Percentiles rank a stretch among this genome's conserved stretches.
phyloP scores from a whole-genome alignment of 2,113 vertebrate genomes.

The Brachyhypopomus gauderio region DNA sequence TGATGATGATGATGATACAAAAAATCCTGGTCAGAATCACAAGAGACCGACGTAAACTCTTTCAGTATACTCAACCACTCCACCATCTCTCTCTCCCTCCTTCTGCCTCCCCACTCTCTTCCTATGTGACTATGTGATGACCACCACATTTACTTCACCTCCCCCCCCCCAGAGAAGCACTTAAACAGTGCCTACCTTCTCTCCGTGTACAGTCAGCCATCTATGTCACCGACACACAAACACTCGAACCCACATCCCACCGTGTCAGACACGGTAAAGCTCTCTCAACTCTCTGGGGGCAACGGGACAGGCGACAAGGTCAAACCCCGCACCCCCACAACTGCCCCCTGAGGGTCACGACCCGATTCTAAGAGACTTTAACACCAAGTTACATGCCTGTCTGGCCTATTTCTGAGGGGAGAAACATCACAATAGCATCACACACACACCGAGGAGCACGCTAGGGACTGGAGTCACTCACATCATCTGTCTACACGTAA shows the following conservation, averaged over 20 bases:
- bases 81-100: not conserved
- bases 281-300: slow-evolving; percentile 51
- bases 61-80: too few relatives aligned
- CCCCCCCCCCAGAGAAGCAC: slow-evolving; percentile 37
- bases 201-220: slow-evolving; percentile 48
- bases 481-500: slow-evolving; percentile 23
- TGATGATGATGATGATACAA: not conserved
- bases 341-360: slow-evolving; percentile 26
- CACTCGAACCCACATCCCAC: slow-evolving; percentile 35
- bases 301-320: slow-evolving; percentile 44
- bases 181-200: slow-evolving; percentile 47
- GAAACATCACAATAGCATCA: slow-evolving; percentile 34
- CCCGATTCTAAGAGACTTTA: slow-evolving; percentile 46
- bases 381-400: slow-evolving; percentile 44
- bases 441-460: slow-evolving; percentile 24
- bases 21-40: slow-evolving; percentile 29
- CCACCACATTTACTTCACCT: slow-evolving; percentile 9
- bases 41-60: not conserved
- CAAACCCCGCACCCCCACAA: slow-evolving; percentile 26
- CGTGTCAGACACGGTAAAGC: slow-evolving; percentile 51
- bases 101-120: not conserved
- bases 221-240: slow-evolving; percentile 35
- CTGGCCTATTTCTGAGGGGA: slow-evolving; percentile 39
- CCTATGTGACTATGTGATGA: slow-evolving; percentile 16
- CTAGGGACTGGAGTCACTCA: slow-evolving; percentile 11